Evolutionary conservation across 2,797 vertebrate genomes (phyloP), one percentile per base, ranked within the genome.

Genomic region (Loriculus beryllinus): DNA sequence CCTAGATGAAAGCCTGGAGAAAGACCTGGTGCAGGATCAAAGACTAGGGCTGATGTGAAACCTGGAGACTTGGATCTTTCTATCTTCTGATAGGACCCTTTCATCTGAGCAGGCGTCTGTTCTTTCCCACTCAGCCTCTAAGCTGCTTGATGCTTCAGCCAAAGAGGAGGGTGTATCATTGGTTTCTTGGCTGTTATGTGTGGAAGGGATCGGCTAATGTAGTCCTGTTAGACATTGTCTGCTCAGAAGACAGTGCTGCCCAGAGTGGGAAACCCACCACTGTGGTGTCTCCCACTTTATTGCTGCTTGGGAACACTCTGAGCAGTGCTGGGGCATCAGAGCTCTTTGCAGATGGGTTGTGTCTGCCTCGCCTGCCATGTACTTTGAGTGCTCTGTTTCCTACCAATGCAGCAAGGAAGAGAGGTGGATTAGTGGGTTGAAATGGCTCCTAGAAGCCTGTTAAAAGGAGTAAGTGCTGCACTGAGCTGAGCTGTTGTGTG

Each of bases 291-390:
- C 47, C 57, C 12, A 5, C 45, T 70, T 65, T 4, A 1, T 1
- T 37, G 67, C 48, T 25, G 21, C 33, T 43, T 72, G 62, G 80
- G 76, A 51, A 45, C 62, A 43, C 25, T 67, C 51, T 37, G 74
- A 26, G 67, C 23, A 33, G 7, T 1, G 6, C 52, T 16, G 14
- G 54, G n/a, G 33, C 19, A 33, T 47, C 0, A 9, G 76, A 43
- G 74, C 49, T 51, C 35, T 65, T 29, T 63, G 86, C 42, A 51
- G 70, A 2, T 40, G 56, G 45, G 29, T 13, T 12, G 1, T 35
- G 5, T 31, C 28, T 80, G n/a, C 54, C 40, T 82, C 9, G 0
- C 39, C 31, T 6, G 0, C 45, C 6, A 5, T n/a, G 47, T 21
- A 57, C 69, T 79, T 16, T 21, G 42, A 54, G 19, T 9, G 26